Percentiles rank a stretch among this genome's conserved stretches.
These are phyloP conservation scores for Balanococcus diminutus DNA, from an alignment of 2,888 invertebrate genomes.

Conservation along the genomic window DNA sequence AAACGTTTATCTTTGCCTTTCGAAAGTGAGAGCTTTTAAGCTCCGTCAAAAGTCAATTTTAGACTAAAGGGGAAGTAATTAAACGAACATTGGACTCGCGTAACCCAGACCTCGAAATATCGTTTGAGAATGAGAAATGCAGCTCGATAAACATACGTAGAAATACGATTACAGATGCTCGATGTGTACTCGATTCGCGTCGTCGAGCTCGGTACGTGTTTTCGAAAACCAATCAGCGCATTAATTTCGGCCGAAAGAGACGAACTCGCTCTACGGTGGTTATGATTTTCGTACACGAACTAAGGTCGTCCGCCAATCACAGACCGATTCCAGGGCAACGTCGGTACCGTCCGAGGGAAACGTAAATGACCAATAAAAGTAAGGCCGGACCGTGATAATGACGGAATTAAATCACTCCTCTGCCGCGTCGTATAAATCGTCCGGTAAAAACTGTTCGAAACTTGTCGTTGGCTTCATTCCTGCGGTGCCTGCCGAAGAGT, in stretches of 20 bases:
- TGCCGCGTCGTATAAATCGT: slow-evolving; percentile 50
- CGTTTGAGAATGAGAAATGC: too few species aligned
- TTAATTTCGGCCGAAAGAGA: slow-evolving; percentile 3
- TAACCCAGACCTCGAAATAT: too few species aligned
- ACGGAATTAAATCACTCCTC: slow-evolving; percentile 51
- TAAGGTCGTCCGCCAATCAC: slow-evolving; percentile 42
- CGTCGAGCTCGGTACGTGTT: slow-evolving; percentile 19
- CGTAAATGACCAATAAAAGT: slow-evolving; percentile 55
- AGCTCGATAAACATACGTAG: too few species aligned
- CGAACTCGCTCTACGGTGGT: background rate
- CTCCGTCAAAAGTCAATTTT: background rate
- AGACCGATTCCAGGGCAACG: slow-evolving; percentile 34
- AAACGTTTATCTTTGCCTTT: background rate
- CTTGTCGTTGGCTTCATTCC: slow-evolving; percentile 49
- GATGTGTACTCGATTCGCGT: background rate
- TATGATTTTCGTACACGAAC: slow-evolving; percentile 38
- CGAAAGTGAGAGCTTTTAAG: background rate
- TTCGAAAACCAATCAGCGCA: slow-evolving; percentile 36
- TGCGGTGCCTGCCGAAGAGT: slow-evolving; percentile 54
- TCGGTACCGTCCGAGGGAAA: slow-evolving; percentile 25
- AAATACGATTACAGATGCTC: background rate
- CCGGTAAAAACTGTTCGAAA: slow-evolving; percentile 52
- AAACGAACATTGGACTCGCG: background rate
- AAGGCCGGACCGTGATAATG: slow-evolving; percentile 54
- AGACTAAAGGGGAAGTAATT: background rate